phyloP scores from a whole-genome alignment of 2,113 vertebrate species.

The Nothocercus nigrocapillus region DNA sequence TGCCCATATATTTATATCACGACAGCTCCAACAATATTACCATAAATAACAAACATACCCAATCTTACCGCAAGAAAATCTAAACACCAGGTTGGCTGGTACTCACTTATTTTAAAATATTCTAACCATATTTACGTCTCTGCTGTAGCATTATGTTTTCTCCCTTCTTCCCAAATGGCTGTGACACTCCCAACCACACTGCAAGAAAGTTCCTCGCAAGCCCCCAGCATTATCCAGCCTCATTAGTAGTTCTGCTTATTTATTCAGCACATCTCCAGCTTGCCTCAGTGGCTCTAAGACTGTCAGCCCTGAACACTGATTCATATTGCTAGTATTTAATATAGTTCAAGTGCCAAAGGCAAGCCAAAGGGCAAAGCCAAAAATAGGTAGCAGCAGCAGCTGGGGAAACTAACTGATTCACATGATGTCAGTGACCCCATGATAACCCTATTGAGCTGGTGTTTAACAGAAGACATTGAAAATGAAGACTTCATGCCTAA shows the following conservation, averaged over 20 bases:
- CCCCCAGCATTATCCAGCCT: conserved; percentile 3
- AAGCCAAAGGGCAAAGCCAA: conserved; percentile 59
- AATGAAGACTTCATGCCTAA: neutral
- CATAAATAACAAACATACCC: conserved; percentile 1
- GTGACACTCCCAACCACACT: neutral
- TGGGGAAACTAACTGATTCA: conserved; percentile 1
- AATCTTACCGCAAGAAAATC: neutral
- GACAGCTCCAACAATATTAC: neutral
- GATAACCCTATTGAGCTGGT: neutral
- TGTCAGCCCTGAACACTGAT: neutral
- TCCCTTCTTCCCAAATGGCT: conserved; percentile 3
- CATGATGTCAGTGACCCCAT: neutral
- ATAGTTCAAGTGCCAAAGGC: conserved; percentile 46
- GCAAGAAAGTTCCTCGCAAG: conserved; percentile 27
- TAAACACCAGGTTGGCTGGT: neutral
- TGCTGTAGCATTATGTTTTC: neutral
- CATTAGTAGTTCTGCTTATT: conserved; percentile 54
- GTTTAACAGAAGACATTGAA: neutral
- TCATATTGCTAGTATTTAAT: neutral
- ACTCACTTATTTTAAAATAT: conserved; percentile 8
- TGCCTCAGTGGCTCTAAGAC: neutral
- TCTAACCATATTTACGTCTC: neutral
- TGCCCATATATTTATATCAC: neutral
- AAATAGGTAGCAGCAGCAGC: conserved; percentile 22
- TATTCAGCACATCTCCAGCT: conserved; percentile 8